Conservation (phyloP, 2,797 vertebrate genomes). For the Mormyrops attenuatus region DNA sequence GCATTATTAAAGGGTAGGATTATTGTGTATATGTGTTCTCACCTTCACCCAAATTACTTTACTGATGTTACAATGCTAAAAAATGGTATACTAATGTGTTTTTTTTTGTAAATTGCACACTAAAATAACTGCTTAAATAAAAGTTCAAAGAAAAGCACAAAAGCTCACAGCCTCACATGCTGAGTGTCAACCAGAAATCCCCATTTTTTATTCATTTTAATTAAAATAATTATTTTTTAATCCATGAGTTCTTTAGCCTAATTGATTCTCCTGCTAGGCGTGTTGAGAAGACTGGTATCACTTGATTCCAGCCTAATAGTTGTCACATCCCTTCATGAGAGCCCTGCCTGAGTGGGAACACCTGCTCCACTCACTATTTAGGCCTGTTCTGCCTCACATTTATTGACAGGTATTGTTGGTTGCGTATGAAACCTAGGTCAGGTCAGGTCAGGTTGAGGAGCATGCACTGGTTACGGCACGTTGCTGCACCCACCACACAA, state of each 20-base stretch:
- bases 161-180: not conserved
- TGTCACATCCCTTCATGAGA: not conserved
- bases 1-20: not conserved
- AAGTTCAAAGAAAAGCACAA: not conserved
- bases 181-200: not conserved
- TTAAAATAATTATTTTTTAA: not conserved
- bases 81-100: not conserved
- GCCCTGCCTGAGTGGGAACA: not conserved
- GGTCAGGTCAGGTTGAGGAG: too few species aligned
- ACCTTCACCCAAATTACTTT: not conserved
- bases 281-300: not conserved
- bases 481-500: too few species aligned
- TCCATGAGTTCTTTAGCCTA: not conserved
- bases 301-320: not conserved
- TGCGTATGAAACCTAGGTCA: too few species aligned
- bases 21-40: not conserved
- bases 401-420: not conserved
- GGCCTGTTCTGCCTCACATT: not conserved
- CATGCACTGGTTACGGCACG: too few species aligned
- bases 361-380: not conserved
- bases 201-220: not conserved
- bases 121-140: not conserved
- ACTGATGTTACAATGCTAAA: not conserved
- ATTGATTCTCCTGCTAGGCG: too few species aligned
- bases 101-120: not conserved